Base-by-base conservation (phyloP, 35 echinoderm and acorn worm genomes). In the Ophiothrix spiculata region DNA sequence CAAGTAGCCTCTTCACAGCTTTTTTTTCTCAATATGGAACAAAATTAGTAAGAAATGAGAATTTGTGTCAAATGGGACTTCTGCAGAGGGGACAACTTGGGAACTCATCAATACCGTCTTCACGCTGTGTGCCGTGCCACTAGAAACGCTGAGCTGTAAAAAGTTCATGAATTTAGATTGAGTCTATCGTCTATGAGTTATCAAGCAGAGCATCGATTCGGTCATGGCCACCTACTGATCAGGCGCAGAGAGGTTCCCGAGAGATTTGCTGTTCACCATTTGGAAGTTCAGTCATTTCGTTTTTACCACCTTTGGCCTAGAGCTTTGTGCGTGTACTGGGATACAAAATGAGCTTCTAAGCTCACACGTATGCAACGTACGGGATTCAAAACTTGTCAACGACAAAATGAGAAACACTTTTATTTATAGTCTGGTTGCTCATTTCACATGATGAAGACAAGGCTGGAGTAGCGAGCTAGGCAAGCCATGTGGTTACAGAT, bases 111-210 rank as follows among this genome's bases (percentile, higher is more conserved):
- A n/a, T n/a, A 28, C 60, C 60, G 23, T 10, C 60, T 69, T 69
- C 60, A 69, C 60, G 60, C 60, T 69, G 29, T 69, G 23, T n/a
- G 8, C 60, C 29, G 16, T 38, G 84, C 37, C 75, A 77, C 84
- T 86, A 35, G 46, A 86, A 81, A 84, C 45, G 34, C 81, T 37
- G 46, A 64, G 69, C 81, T 83, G 39, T 90, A 75, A 90, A 90
- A 84, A 82, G n/a, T 83, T 83, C 81, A 90, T 90, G 88, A 90
- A 90, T 90, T 90, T 90, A 84, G 74, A 90, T 77, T 84, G 88
- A 74, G 64, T 86, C 84, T 39, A 75, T 39, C 33, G n/a, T 39
- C 38, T 36, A 10, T 35, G 33, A 28, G 84, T 33, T 54, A 21
- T 46, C 81, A 73, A 75, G 37, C 32, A 31, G 74, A 49, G 87